Evolutionary conservation across 2,797 vertebrate species (phyloP), one percentile per base, ranked within the genome.

Genomic region (Manis javanica): DNA sequence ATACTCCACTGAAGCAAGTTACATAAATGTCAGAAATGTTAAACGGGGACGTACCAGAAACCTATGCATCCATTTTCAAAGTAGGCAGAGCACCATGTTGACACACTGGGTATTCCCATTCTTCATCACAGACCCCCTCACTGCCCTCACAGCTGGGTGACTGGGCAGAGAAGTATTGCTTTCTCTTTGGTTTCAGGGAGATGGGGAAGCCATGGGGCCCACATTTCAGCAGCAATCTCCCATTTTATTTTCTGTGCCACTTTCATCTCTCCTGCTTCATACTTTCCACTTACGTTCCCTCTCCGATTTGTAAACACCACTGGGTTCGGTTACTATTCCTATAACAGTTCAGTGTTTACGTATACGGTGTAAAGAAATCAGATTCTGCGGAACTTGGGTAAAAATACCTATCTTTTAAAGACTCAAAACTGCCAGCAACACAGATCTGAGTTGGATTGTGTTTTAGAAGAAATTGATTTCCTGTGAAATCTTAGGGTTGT

Each of bases 101-200:
- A 13, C 26, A 72, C 29, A 5, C 12, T 19, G 15, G 21, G 1
- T 74, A 7, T 2, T 34, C 1, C 64, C 51, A 31, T 24, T 72
- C 26, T 16, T 78, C 2, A 51, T 15, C 14, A 3, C n/a, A 8
- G 13, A 4, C 3, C 2, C 29, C 19, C 21, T 13, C 0, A 0
- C 34, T 15, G 16, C 34, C 78, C 61, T 85, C n/a, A 21, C 1
- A 51, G 13, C 37, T 53, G 29, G 77, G 37, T 37, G 78, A 6
- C n/a, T 0, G 0, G 88, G 24, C 6, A 24, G 14, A 86, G 1
- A 66, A 13, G 1, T 2, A 3, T 6, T 14, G 7, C 12, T 74
- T 91, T 74, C 15, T 46, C 34, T 75, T 34, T 46, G 4, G 8
- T 23, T 77, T 57, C 61, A 88, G 39, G 39, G 12, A 61, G 26